phyloP scores from a whole-genome alignment of 2,113 vertebrate genomes.

The Nicator chloris region DNA sequence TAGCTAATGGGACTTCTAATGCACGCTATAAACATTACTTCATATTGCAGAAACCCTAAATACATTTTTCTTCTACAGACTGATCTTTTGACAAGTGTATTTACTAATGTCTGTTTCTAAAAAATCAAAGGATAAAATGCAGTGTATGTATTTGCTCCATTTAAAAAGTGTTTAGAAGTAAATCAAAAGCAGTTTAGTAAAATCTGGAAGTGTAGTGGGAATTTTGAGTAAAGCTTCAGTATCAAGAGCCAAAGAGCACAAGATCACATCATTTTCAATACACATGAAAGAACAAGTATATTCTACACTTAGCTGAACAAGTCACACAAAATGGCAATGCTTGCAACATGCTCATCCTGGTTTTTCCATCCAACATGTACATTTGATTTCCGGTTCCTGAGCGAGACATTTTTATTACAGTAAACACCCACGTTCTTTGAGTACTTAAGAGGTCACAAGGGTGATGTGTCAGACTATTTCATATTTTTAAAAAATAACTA shows the following conservation, averaged over 20 bases:
- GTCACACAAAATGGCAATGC: not conserved
- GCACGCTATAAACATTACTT: not conserved
- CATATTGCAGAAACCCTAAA: not conserved
- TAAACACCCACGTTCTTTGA: not conserved
- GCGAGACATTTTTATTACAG: not conserved
- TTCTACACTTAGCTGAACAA: not conserved
- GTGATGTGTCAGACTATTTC: not conserved
- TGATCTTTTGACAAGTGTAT: not conserved
- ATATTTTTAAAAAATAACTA: not conserved
- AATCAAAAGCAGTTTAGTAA: not conserved
- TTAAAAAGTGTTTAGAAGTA: not conserved
- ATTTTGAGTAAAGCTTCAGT: not conserved
- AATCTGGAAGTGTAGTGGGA: not conserved
- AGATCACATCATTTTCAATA: not conserved
- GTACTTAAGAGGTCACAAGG: not conserved
- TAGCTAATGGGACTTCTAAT: not conserved
- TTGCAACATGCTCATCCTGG: not conserved
- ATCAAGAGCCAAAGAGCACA: not conserved
- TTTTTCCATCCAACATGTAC: not conserved
- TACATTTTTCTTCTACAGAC: not conserved
- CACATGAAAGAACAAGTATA: not conserved
- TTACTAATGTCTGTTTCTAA: not conserved
- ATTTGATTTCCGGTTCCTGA: not conserved
- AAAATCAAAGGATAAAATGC: not conserved
- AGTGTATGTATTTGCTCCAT: not conserved